Percentiles rank a stretch among this genome's conserved stretches.
These are phyloP conservation scores for Pipistrellus kuhlii DNA, from an alignment of 2,797 vertebrate species.

Conservation along the genomic window DNA sequence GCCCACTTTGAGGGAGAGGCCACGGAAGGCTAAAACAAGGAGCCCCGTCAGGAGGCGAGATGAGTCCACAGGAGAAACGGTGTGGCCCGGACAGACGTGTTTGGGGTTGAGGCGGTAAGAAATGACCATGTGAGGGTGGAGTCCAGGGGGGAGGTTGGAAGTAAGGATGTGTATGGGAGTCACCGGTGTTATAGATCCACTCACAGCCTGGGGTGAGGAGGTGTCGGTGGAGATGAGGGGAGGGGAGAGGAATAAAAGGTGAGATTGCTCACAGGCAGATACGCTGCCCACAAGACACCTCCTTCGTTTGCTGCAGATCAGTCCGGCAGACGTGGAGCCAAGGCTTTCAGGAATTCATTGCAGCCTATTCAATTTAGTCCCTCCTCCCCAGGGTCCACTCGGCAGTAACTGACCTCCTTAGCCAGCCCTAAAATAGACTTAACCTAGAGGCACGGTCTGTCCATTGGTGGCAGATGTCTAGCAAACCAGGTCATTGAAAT, in stretches of 20 bases:
- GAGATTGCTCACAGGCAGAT: neutral
- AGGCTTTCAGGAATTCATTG: neutral
- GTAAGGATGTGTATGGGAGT: neutral
- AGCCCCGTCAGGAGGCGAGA: neutral
- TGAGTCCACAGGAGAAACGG: neutral
- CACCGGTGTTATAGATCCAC: neutral
- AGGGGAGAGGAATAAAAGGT: neutral
- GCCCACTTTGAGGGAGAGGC: neutral
- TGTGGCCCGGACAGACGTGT: neutral
- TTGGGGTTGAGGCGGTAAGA: neutral
- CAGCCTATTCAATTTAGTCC: neutral
- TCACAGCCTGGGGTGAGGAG: neutral
- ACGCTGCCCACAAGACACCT: neutral
- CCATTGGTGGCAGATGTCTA: neutral
- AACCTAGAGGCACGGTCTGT: neutral
- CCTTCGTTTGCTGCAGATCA: fast-evolving
- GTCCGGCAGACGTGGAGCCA: neutral
- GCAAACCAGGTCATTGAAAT: neutral
- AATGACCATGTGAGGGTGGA: neutral
- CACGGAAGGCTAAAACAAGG: neutral
- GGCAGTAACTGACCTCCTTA: neutral
- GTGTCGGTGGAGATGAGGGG: neutral
- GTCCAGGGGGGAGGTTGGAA: neutral
- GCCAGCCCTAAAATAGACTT: neutral
- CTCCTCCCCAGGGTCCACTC: neutral